Evolutionary conservation across 2,797 vertebrate species (phyloP).

Genomic region (Onychomys arenicola): DNA sequence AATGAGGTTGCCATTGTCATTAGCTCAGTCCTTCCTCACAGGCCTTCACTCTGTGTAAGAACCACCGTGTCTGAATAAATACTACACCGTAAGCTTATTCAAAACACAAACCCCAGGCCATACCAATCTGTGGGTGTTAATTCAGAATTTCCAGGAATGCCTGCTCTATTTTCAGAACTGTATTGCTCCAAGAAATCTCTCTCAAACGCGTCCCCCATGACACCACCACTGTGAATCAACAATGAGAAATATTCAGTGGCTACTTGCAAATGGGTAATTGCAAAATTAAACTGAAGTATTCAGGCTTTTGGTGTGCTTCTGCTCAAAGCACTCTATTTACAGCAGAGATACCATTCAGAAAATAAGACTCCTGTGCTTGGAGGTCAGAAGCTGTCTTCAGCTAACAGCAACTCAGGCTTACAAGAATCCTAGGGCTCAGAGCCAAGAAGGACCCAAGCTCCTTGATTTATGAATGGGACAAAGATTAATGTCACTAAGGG

Average conservation of each 20-base stretch:
- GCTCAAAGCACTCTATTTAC: background rate
- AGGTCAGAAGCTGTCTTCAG: background rate
- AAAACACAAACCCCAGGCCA: conserved; percentile 61
- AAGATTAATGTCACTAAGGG: background rate
- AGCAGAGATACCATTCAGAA: background rate
- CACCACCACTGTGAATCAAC: background rate
- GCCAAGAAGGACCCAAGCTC: background rate
- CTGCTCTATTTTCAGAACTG: conserved; percentile 57
- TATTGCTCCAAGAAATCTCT: conserved; percentile 37
- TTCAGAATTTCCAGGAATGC: conserved; percentile 69
- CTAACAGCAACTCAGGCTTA: background rate
- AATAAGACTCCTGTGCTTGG: background rate
- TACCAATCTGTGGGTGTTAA: conserved; percentile 80
- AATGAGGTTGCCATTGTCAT: background rate
- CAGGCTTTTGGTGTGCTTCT: background rate
- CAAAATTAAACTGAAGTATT: background rate
- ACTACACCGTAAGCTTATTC: background rate
- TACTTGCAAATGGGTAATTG: background rate
- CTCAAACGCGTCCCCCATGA: background rate
- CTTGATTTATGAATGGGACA: background rate
- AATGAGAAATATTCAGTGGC: background rate
- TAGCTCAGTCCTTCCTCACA: background rate
- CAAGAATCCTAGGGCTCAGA: background rate
- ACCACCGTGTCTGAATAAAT: background rate
- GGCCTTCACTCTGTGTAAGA: background rate